Base-by-base conservation (phyloP, 2,113 vertebrate genomes). In the Tichodroma muraria region DNA sequence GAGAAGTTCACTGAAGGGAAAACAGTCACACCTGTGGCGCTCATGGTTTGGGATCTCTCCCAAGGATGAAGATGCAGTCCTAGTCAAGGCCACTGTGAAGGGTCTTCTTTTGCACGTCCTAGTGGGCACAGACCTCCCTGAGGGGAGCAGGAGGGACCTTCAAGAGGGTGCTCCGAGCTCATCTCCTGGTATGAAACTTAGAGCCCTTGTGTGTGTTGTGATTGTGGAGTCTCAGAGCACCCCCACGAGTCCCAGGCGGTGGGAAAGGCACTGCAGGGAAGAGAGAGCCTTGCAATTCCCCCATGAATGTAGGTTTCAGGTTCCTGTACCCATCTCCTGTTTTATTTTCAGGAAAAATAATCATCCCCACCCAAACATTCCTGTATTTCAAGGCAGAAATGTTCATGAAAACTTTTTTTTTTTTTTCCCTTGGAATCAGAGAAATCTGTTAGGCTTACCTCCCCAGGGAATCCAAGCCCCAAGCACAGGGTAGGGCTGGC, bases 171-270 rank as follows among this genome's bases (percentile, higher is more conserved):
- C 31, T 76, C 65, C 54, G 47, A 68, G 44, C 20, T 47, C 37
- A 6, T 60, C 11, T 61, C n/a, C 10, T 40, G 23, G 7, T 53
- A 4, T 45, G 49, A 54, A 80, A 18, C 25, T 35, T n/a, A 44
- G 35, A 63, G 15, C 21, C 9, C 17, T 33, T 14, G 7, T 30
- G 30, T 60, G 27, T 33, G 17, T 10, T 82, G 33, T 47, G 75
- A 42, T 11, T 2, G 1, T 24, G 45, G 63, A 37, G 37, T 18
- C 63, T 71, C 69, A 75, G 76, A 68, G 28, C n/a, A 61, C 15
- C 28, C n/a, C 35, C 47, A 49, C 0, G 0, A 22, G 15, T 38
- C 49, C n/a, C 61, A 75, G 56, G 69, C 38, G 1, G 0, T 82
- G 30, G 30, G 49, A 80, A 76, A 85, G 11, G 18, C 63, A 38